Conservation (phyloP, 2,888 invertebrate genomes). For the Calliphora vomitoria region DNA sequence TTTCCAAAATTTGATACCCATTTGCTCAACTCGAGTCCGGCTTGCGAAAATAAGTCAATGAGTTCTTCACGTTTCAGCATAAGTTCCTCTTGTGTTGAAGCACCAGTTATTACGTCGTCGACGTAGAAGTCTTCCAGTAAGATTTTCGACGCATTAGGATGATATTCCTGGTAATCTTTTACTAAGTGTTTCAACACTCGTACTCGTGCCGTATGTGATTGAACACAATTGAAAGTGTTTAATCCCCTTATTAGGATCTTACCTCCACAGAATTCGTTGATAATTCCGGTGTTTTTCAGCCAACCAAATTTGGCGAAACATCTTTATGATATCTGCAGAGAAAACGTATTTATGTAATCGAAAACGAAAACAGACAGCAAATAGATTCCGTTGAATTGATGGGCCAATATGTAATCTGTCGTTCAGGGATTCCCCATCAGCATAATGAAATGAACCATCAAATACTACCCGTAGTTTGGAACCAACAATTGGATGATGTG, state of each 20-base stretch:
- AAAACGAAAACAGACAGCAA: slow-evolving; percentile 60
- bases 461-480: slow-evolving; percentile 4
- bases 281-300: slow-evolving; percentile 43
- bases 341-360: slow-evolving; percentile 52
- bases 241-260: neutral
- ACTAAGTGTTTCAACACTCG: slow-evolving; percentile 68
- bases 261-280: slow-evolving; percentile 53
- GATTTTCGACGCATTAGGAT: slow-evolving; percentile 57
- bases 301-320: slow-evolving; percentile 65
- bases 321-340: slow-evolving; percentile 58
- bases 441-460: slow-evolving; percentile 17
- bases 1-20: slow-evolving; percentile 27
- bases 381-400: slow-evolving; percentile 48
- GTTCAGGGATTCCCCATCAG: slow-evolving; percentile 14
- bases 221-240: slow-evolving; percentile 54
- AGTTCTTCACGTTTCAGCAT: neutral
- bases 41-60: slow-evolving; percentile 10
- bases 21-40: slow-evolving; percentile 20
- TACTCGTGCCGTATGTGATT: slow-evolving; percentile 71
- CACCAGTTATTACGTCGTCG: slow-evolving; percentile 71
- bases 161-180: slow-evolving; percentile 4
- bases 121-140: slow-evolving; percentile 70
- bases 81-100: slow-evolving; percentile 52
- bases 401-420: slow-evolving; percentile 38
- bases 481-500: slow-evolving; percentile 53